Evolutionary conservation across 2,113 vertebrate genomes (phyloP).

Genomic region (Anolis sagrei): DNA sequence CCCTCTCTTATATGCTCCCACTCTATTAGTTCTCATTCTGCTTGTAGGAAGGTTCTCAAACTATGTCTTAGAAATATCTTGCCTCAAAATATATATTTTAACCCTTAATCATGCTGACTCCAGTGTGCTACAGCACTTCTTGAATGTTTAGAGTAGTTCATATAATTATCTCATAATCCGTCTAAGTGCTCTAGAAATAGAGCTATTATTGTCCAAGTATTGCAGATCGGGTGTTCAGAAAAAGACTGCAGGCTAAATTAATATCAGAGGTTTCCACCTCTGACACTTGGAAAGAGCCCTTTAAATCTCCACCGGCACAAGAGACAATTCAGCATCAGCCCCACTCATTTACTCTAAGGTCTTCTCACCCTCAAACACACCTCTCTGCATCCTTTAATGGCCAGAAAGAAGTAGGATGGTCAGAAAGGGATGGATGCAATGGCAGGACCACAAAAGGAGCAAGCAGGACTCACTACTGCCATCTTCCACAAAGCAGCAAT

Average conservation of each 20-base stretch:
- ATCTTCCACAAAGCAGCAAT: too few relatives aligned
- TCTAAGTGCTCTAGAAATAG: background rate
- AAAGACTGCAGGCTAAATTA: background rate
- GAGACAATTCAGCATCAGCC: background rate
- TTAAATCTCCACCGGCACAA: background rate
- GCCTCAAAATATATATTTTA: too few relatives aligned
- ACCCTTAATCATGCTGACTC: background rate
- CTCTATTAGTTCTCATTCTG: background rate
- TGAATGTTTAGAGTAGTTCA: background rate
- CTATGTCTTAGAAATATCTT: background rate
- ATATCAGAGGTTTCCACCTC: background rate
- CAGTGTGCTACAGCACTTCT: background rate
- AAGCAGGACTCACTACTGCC: too few relatives aligned
- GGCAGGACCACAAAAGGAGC: too few relatives aligned
- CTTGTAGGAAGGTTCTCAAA: background rate
- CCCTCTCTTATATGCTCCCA: background rate
- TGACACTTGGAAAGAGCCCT: background rate
- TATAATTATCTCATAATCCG: background rate
- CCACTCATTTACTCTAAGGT: background rate
- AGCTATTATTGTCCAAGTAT: background rate
- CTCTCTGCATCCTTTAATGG: background rate
- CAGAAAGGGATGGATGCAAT: background rate
- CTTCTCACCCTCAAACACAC: background rate
- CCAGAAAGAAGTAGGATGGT: background rate
- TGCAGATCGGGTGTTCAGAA: background rate